Conservation (phyloP, 2,113 vertebrate genomes). For the Nerophis lumbriciformis region DNA sequence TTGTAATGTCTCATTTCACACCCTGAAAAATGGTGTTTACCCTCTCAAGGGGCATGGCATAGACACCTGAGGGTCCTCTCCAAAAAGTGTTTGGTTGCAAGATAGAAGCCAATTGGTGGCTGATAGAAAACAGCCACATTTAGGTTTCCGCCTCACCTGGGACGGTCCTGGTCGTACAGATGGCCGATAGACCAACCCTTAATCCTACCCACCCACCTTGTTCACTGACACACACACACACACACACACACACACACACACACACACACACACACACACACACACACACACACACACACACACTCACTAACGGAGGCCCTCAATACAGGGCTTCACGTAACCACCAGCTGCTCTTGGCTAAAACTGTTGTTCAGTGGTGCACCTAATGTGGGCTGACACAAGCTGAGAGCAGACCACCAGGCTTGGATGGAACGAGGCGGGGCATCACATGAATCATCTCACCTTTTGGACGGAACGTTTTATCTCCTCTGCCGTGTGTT, state of each 20-base stretch:
- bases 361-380: conserved; percentile 60
- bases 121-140: conserved; percentile 50
- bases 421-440: conserved; percentile 45
- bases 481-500: conserved; percentile 21
- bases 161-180: conserved; percentile 57
- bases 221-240: conserved; percentile 1
- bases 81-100: conserved; percentile 45
- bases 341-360: conserved; percentile 63
- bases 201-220: background rate
- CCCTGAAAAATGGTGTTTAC: conserved; percentile 53
- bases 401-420: conserved; percentile 50
- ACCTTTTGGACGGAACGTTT: conserved; percentile 41
- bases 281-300: background rate
- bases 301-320: conserved; percentile 38
- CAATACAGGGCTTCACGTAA: conserved; percentile 55
- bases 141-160: conserved; percentile 59
- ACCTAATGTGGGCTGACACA: conserved; percentile 63
- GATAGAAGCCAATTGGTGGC: conserved; percentile 34
- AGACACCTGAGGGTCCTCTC: conserved; percentile 31
- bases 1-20: conserved; percentile 66
- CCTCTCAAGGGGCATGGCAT: conserved; percentile 41
- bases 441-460: conserved; percentile 43
- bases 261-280: conserved; percentile 13
- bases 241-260: background rate
- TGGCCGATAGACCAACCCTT: conserved; percentile 48